Evolutionary conservation across 2,888 invertebrate species (phyloP).

Genomic region (Mamestra brassicae): DNA sequence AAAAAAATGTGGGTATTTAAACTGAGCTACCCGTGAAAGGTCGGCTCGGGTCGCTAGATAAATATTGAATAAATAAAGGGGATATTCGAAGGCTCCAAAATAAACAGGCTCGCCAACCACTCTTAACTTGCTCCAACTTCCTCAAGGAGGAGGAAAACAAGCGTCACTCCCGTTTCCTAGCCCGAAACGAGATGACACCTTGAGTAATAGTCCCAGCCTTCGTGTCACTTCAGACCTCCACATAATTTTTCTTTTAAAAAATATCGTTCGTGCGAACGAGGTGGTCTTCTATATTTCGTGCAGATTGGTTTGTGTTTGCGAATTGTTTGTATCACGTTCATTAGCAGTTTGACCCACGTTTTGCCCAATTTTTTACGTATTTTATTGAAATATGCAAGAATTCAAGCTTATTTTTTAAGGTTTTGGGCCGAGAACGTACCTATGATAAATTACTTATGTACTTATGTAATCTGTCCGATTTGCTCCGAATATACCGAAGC

Average conservation of each 20-base stretch:
- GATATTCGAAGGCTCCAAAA: too few species aligned
- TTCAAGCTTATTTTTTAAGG: too few species aligned
- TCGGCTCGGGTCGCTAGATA: too few species aligned
- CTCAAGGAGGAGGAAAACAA: conserved; percentile 74
- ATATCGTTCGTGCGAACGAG: conserved; percentile 66
- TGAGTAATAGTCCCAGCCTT: conserved; percentile 85
- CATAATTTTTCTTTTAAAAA: conserved; percentile 83
- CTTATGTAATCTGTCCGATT: too few species aligned
- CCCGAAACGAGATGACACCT: conserved; percentile 84
- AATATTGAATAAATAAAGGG: too few species aligned
- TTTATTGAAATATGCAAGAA: too few species aligned
- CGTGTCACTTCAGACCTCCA: conserved; percentile 79
- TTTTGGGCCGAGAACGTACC: too few species aligned
- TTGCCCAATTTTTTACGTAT: too few species aligned
- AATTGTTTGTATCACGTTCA: background rate
- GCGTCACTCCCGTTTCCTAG: conserved; percentile 73
- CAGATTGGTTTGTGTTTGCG: conserved; percentile 21
- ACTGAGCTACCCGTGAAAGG: too few species aligned
- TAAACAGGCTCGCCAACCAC: background rate
- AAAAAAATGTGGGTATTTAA: too few species aligned
- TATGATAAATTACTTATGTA: too few species aligned
- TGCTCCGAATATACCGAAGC: too few species aligned
- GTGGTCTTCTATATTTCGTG: conserved; percentile 43
- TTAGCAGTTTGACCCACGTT: background rate
- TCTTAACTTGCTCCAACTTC: conserved; percentile 49